Evolutionary conservation across 2,797 vertebrate genomes (phyloP), one percentile per base, ranked within the genome.

Genomic region (Chelon labrosus): DNA sequence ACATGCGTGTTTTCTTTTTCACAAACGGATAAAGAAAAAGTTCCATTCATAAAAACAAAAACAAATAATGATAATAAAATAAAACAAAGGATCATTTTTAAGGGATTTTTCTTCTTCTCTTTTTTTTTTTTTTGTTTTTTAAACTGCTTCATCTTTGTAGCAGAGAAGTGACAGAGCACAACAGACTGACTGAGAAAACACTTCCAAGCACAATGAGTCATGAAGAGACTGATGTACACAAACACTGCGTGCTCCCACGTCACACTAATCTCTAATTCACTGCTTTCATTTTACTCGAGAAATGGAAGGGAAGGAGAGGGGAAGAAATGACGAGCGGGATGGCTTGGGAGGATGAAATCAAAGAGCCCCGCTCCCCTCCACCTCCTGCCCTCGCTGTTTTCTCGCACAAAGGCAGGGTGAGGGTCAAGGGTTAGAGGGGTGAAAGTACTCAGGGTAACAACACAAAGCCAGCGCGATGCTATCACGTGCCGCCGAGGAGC

Each of bases 401-500:
- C 14, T 44, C 42, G 16, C 42, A 31, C 27, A 59, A 47, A 66
- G 11, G 46, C 46, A 52, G 64, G 71, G 70, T 51, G 67, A 64
- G 74, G 86, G 85, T 86, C 82, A 82, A 27, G 80, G 84, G 87
- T 84, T 65, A 72, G 20, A 47, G 56, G 66, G 62, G 59, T 64
- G 59, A 70, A 52, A 74, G 79, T 39, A 62, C 84, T 69, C 66
- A 2, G 73, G 55, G 71, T 46, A 64, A 61, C 79, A 60, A 63
- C 83, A 82, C 80, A 84, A 85, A 85, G 87, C 80, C 1, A 80
- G 79, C 10, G 76, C 68, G 85, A 77, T 41, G 80, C 83, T 7
- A 79, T 85, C 84, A 88, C 86, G 87, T 88, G 90, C 87, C 41
- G 72, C 79, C 47, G 69, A 77, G 75, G 62, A 82, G 82, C 75